Percentiles rank a stretch among this genome's conserved stretches.
These are phyloP conservation scores for Antheraea pernyi DNA, from an alignment of 1,140 invertebrate species.

Conservation along the genomic window DNA sequence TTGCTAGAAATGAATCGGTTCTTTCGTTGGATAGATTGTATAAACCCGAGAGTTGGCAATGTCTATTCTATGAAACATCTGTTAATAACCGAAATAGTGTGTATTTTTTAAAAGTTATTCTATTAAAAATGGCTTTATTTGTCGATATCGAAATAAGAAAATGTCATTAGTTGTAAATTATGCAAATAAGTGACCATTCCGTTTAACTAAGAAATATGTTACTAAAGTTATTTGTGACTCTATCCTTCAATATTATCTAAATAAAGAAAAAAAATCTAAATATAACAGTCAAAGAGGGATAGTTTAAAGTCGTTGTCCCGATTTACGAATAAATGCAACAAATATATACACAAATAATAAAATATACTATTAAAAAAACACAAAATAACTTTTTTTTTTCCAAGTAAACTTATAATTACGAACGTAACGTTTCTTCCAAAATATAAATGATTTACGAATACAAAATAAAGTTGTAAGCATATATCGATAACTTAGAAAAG, in stretches of 20 bases:
- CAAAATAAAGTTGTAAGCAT: too few species aligned
- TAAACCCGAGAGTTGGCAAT: neutral
- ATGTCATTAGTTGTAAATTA: neutral
- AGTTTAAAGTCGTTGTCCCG: slow-evolving; percentile 1
- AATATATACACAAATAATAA: slow-evolving; percentile 44
- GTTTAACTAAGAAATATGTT: neutral
- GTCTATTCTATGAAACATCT: neutral
- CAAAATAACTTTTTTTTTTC: neutral
- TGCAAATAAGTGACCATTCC: neutral
- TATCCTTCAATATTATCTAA: neutral
- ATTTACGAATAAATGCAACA: slow-evolving; percentile 63
- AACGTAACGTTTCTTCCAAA: too few species aligned
- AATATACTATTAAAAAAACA: slow-evolving; percentile 5
- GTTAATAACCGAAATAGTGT: neutral
- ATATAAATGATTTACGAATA: too few species aligned
- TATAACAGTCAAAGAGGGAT: slow-evolving; percentile 7
- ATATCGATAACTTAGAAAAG: neutral
- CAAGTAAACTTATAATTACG: too few species aligned
- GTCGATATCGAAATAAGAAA: neutral
- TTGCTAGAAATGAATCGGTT: too few species aligned
- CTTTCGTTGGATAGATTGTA: too few species aligned
- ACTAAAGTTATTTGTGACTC: neutral
- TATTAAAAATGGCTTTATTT: neutral
- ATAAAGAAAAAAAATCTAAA: neutral
- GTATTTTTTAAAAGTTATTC: neutral